These are phyloP conservation scores for Spongilla lacustris DNA, from an alignment of 37 sponge, comb jelly and placozoan genomes.

Conservation along the genomic window DNA sequence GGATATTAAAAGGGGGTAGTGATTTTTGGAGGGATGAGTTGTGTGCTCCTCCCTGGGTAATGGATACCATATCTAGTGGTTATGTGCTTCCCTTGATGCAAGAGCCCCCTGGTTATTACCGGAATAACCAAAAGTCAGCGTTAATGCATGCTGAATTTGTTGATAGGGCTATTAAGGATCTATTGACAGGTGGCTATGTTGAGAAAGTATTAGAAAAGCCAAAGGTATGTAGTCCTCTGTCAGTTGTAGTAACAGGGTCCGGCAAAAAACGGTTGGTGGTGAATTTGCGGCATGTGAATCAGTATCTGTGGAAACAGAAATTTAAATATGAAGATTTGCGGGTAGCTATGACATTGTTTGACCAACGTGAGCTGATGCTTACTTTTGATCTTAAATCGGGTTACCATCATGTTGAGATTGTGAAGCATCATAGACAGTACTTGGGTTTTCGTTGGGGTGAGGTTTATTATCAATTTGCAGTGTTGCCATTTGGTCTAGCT, in stretches of 20 bases:
- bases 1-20: slow-evolving; percentile 5
- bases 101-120: background rate
- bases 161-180: slow-evolving; percentile 2
- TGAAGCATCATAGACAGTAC: slow-evolving; percentile 7
- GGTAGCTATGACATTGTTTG: slow-evolving; percentile 11
- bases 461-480: slow-evolving; percentile 18
- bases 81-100: slow-evolving; percentile 18
- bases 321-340: slow-evolving; percentile 52
- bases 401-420: slow-evolving; percentile 42
- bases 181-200: background rate
- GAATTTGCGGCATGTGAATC: slow-evolving; percentile 25
- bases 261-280: slow-evolving; percentile 39
- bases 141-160: slow-evolving; percentile 15
- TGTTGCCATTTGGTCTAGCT: slow-evolving; percentile 47
- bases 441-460: slow-evolving; percentile 38
- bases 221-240: slow-evolving; percentile 46
- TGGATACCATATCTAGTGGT: slow-evolving; percentile 8
- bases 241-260: slow-evolving; percentile 16
- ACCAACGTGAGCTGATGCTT: slow-evolving; percentile 17
- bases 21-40: slow-evolving; percentile 30
- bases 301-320: slow-evolving; percentile 22
- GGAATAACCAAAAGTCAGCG: slow-evolving; percentile 6
- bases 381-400: slow-evolving; percentile 41
- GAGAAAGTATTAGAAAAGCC: background rate
- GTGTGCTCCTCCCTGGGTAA: background rate